phyloP scores from a whole-genome alignment of 2,113 vertebrate genomes.

The Illadopsis cleaveri region DNA sequence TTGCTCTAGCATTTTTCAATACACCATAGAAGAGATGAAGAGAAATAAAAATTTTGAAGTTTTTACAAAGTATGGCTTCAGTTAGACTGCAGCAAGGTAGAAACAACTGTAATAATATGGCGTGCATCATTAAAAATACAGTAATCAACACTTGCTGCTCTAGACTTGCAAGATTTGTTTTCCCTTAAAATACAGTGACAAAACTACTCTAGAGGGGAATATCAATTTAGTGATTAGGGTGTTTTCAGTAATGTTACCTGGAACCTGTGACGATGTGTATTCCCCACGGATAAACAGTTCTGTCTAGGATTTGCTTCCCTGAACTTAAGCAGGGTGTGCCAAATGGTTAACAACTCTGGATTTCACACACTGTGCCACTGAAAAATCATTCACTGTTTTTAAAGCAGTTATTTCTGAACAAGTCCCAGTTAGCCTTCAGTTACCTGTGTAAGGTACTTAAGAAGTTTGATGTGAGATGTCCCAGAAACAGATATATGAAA shows the following conservation, averaged over 20 bases:
- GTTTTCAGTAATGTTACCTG: background rate
- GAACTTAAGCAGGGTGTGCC: background rate
- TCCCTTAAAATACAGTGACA: background rate
- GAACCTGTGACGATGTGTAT: background rate
- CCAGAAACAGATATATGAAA: background rate
- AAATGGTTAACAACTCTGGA: background rate
- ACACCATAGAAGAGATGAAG: background rate
- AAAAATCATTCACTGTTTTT: background rate
- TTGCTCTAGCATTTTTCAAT: background rate
- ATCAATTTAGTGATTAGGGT: background rate
- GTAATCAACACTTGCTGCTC: background rate
- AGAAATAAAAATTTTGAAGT: background rate
- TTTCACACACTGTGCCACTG: background rate
- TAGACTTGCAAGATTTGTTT: background rate
- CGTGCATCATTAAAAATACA: background rate
- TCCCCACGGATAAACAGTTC: background rate
- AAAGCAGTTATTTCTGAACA: background rate
- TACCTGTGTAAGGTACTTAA: background rate
- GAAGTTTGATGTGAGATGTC: background rate
- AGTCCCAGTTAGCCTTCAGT: background rate
- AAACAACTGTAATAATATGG: background rate
- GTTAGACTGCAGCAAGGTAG: background rate
- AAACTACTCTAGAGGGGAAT: background rate
- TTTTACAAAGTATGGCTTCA: background rate
- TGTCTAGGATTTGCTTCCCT: background rate